Base-by-base conservation (phyloP, 2,797 vertebrate genomes). In the Perodicticus potto region DNA sequence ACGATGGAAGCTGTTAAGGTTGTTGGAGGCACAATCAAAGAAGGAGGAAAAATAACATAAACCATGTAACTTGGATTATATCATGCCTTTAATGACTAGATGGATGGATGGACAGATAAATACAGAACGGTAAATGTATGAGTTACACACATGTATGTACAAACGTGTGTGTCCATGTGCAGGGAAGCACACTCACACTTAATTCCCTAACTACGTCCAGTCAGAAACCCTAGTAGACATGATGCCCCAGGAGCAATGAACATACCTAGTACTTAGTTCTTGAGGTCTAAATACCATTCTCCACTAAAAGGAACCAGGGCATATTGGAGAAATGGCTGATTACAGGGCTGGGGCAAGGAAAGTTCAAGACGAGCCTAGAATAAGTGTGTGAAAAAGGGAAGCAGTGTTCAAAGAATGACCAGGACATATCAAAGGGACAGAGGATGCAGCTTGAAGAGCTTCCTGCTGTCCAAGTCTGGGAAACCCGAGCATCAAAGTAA, bases 231-330 rank as follows among this genome's bases (percentile, higher is more conserved):
- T 53, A 87, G 27, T 10, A 72, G 72, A 37, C 49, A 22, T 32
- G 16, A 81, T 17, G 57, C 34, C 32, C 70, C 67, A n/a, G n/a
- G 4, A 89, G 59, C 59, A 72, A 27, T n/a, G 17, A 63, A 86
- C 49, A 92, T 6, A 92, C 16, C 23, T 25, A 25, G 25, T 23
- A 11, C 20, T 91, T 53, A 93, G 65, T 84, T 55, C 63, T 29
- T 89, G 37, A 49, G 92, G 92, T 92, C 89, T 83, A 89, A 95
- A 89, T 89, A 19, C n/a, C 25, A 20, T 37, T 95, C 72, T 72
- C 53, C 67, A 77, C 70, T 94, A 59, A 74, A 93, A 80, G 74
- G 53, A 91, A 43, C 53, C 25, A 53, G 59, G n/a, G 69, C n/a
- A 77, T 86, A 85, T 1, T 59, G 53, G 25, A 82, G 69, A 93